Evolutionary conservation across 1,140 invertebrate genomes (phyloP), one percentile per base, ranked within the genome.

Genomic region (Cherax quadricarinatus): DNA sequence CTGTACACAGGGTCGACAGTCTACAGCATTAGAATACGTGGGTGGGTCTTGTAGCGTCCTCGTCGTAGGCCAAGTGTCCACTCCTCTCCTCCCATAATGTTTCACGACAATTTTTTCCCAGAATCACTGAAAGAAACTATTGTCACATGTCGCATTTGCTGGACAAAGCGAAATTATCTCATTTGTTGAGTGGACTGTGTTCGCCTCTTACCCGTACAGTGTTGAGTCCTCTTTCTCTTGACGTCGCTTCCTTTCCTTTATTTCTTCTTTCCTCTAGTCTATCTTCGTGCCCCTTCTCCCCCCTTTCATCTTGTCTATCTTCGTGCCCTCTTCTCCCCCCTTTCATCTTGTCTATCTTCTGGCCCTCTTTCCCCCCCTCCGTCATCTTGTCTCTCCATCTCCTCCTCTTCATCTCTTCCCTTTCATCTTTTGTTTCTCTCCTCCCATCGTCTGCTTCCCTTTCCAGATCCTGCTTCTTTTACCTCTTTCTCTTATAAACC

Each of bases 131-230:
- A 89, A 89, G 88, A 88, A 88, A 88, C 88, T 89, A 89, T 89
- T 89, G 88, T 89, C 88, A 83, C 81, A 66, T 89, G 88, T 89
- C 88, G 88, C 88, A 89, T 89, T 89, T 89, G 82, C 62, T 53
- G 88, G 88, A 89, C 88, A 89, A 89, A 83, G 88, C 88, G 81
- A 89, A 89, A 89, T 89, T 89, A 89, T 89, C 88, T 89, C 88
- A 89, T 89, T 89, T 84, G 80, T 89, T 62, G 88, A 89, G 88
- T 83, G 88, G 88, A 14, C 80, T 73, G 49, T 48, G 30, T 41
- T 41, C 30, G 30, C 30, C 30, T 41, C 30, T 41, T 41, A 51
- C 48, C 60, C 21, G 53, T 21, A 18, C 21, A 41, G 30, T 24
- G 53, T 21, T 21, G 24, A 24, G 51, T n/a, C n/a, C 21, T 80